Conservation (phyloP, 2,113 vertebrate species). For the Psettodes erumei region DNA sequence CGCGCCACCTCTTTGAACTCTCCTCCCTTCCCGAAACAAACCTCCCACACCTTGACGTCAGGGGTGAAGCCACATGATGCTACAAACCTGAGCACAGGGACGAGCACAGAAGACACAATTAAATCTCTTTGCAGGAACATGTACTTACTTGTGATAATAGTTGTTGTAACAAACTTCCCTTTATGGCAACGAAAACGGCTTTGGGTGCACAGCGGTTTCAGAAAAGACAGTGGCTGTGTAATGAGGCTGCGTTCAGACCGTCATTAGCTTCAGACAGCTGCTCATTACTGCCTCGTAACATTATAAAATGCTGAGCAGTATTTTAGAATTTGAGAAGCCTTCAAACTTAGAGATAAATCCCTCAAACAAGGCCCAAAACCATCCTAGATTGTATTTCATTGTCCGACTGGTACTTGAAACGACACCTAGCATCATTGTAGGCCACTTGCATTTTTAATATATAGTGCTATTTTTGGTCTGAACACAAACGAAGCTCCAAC, state of each 20-base stretch:
- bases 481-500: neutral
- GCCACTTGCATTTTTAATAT: too few species aligned
- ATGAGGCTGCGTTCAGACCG: neutral
- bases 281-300: too few species aligned
- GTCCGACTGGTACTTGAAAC: neutral
- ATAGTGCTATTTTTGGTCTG: too few species aligned
- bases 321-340: too few species aligned
- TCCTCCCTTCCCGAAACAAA: constrained; percentile 91
- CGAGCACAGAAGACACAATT: too few species aligned
- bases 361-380: too few species aligned
- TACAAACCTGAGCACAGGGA: constrained; percentile 87
- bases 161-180: neutral
- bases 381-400: neutral
- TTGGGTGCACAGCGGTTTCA: neutral
- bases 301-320: too few species aligned
- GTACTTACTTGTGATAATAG: neutral
- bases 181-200: neutral
- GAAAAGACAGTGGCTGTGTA: neutral
- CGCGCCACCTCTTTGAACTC: constrained; percentile 91
- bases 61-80: constrained; percentile 96
- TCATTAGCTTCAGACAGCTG: too few species aligned
- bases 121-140: neutral
- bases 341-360: too few species aligned
- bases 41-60: constrained; percentile 97
- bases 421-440: neutral